Percentiles rank a stretch among this genome's conserved stretches.
phyloP scores from a whole-genome alignment of 2,797 vertebrate species.

The Parambassis ranga region DNA sequence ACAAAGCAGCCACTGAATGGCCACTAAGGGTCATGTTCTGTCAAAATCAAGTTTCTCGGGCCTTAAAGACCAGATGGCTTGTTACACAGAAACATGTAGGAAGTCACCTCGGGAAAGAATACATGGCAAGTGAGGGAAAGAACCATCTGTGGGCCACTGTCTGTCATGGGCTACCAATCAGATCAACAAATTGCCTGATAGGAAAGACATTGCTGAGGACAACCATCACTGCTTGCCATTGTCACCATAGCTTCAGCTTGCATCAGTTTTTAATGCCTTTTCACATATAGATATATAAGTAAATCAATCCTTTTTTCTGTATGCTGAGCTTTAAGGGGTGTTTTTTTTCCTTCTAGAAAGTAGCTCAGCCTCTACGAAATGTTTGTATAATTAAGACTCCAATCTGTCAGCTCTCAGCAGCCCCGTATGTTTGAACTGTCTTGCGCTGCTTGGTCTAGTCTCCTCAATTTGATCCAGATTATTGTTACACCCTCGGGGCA shows the following conservation, averaged over 20 bases:
- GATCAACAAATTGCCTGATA: too few species aligned
- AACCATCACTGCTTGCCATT: too few species aligned
- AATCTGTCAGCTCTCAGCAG: slow-evolving; percentile 41
- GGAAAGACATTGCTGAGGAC: too few species aligned
- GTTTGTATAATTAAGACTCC: slow-evolving; percentile 53
- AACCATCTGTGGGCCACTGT: too few species aligned
- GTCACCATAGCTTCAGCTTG: too few species aligned
- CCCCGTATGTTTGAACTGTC: slow-evolving; percentile 33
- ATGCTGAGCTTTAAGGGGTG: slow-evolving; percentile 19
- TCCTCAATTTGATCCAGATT: slow-evolving; percentile 28
- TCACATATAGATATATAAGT: slow-evolving; percentile 9
- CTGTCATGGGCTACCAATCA: too few species aligned
- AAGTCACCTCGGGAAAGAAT: too few species aligned
- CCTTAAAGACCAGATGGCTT: too few species aligned
- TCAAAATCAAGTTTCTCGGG: slow-evolving; percentile 1
- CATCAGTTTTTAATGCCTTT: neutral
- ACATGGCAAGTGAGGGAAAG: too few species aligned
- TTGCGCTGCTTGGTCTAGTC: neutral
- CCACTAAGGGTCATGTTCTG: neutral
- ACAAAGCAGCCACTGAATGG: neutral
- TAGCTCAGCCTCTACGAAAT: slow-evolving; percentile 23
- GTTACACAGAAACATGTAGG: too few species aligned
- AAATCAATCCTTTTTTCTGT: slow-evolving; percentile 1
- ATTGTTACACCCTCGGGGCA: neutral
- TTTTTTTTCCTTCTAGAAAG: slow-evolving; percentile 28